Evolutionary conservation across 2,797 vertebrate species (phyloP).

Genomic region (Pangasius djambal): DNA sequence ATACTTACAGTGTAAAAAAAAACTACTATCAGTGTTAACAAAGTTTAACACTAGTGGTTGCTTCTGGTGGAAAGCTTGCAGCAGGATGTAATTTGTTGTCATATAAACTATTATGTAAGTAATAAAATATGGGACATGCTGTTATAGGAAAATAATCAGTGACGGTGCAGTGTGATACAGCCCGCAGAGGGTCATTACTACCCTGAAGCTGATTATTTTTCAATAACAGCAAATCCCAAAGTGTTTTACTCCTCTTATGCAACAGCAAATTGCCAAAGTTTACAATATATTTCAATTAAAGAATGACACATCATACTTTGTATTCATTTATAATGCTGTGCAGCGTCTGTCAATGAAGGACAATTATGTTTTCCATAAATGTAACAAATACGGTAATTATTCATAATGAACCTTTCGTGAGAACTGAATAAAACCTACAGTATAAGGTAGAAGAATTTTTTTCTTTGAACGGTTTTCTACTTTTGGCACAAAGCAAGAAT

Average conservation of each 20-base stretch:
- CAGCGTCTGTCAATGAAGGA: background rate
- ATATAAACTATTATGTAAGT: background rate
- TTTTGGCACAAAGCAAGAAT: background rate
- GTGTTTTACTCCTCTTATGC: background rate
- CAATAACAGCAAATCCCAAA: background rate
- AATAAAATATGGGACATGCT: background rate
- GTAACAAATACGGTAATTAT: background rate
- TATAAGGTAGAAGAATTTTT: too few species aligned
- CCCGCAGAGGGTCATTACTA: background rate
- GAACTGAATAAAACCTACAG: background rate
- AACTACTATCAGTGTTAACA: background rate
- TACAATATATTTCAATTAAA: background rate
- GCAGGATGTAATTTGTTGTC: background rate
- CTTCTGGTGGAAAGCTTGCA: background rate
- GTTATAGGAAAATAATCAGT: background rate
- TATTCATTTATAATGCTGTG: background rate
- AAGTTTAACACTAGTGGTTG: background rate
- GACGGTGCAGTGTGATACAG: background rate
- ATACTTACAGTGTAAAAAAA: background rate
- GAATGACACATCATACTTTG: background rate
- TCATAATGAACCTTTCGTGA: background rate
- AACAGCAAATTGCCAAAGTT: background rate
- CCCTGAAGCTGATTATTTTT: background rate
- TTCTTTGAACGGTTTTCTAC: background rate
- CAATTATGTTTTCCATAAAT: background rate